phyloP scores from a whole-genome alignment of 1,140 invertebrate species.

The Penaeus indicus region DNA sequence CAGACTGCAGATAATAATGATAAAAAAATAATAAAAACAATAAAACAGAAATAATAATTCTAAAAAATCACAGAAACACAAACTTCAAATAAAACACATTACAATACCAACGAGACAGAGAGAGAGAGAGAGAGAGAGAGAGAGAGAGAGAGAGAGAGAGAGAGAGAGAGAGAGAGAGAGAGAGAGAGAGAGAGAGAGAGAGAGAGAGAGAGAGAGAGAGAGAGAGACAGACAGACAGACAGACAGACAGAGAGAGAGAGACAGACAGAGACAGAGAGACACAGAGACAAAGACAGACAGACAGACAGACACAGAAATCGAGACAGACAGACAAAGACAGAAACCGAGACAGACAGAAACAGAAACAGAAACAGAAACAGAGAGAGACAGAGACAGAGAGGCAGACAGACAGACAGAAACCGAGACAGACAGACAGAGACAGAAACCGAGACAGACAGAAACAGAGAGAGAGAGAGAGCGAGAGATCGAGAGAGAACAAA shows the following conservation, averaged over 20 bases:
- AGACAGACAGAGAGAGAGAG: not conserved
- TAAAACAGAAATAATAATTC: too few relatives aligned
- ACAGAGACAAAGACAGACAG: too few relatives aligned
- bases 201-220: not conserved
- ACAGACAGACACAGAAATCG: not conserved
- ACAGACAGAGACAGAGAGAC: not conserved
- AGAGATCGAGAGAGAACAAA: not conserved
- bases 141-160: not conserved
- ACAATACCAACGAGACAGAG: too few relatives aligned
- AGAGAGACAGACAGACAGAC: not conserved
- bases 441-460: constrained; percentile 25
- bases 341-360: constrained; percentile 16
- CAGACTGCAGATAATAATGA: too few relatives aligned
- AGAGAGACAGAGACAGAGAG: not conserved
- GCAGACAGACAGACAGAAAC: not conserved
- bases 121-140: not conserved
- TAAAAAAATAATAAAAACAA: too few relatives aligned
- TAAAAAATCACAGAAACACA: too few relatives aligned
- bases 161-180: constrained; percentile 3
- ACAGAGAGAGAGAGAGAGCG: constrained; percentile 4
- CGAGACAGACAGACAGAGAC: not conserved
- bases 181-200: constrained; percentile 37
- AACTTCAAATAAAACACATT: too few relatives aligned
- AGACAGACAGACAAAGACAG: too few relatives aligned
- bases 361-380: too few relatives aligned